Evolutionary conservation across 2,797 vertebrate genomes (phyloP).

Genomic region (Pangasius sanitwongsei): DNA sequence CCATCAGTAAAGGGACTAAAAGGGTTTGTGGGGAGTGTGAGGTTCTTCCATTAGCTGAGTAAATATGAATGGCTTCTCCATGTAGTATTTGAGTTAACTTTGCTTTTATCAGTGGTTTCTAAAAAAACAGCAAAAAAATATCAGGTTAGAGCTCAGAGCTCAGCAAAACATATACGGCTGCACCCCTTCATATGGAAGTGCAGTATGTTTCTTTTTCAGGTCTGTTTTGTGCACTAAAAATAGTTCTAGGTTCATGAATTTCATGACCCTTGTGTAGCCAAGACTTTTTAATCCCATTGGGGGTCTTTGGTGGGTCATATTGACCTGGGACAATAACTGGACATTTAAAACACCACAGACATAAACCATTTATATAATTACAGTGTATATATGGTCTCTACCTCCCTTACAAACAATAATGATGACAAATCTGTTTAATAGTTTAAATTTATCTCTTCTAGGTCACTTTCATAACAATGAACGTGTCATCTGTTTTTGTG

Average conservation of each 20-base stretch:
- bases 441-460: no score
- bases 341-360: no score
- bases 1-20: neutral
- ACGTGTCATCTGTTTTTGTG: no score
- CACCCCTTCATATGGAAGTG: neutral
- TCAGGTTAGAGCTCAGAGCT: neutral
- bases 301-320: neutral
- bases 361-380: no score
- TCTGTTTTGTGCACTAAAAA: neutral
- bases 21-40: neutral
- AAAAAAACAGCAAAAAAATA: neutral
- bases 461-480: no score
- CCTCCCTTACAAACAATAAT: no score
- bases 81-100: neutral
- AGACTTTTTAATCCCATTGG: neutral
- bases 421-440: no score
- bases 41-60: conserved; percentile 14
- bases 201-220: neutral
- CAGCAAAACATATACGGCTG: neutral
- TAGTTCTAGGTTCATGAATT: neutral
- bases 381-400: neutral
- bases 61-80: neutral
- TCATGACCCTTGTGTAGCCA: neutral
- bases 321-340: no score
- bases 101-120: neutral